phyloP scores from a whole-genome alignment of 2,888 invertebrate genomes.

The Chrysolina haemoptera region DNA sequence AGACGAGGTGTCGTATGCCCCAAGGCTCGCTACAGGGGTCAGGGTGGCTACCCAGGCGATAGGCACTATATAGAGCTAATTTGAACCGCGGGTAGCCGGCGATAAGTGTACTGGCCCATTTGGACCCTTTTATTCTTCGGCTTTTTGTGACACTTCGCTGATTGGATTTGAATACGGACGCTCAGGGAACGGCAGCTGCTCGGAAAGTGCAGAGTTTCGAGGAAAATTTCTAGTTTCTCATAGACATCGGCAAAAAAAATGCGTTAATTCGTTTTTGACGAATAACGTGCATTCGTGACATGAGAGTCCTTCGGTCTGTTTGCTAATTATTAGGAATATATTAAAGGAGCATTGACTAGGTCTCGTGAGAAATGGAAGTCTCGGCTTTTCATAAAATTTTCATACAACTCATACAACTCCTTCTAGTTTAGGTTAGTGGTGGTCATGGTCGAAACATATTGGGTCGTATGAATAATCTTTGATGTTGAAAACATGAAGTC shows the following conservation, averaged over 20 bases:
- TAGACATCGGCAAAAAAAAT: background rate
- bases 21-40: constrained; percentile 66
- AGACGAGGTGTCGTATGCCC: constrained; percentile 70
- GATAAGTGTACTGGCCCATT: constrained; percentile 66
- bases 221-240: constrained; percentile 13
- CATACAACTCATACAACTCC: too few relatives aligned
- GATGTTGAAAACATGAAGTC: too few relatives aligned
- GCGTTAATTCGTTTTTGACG: constrained; percentile 2
- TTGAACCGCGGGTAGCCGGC: constrained; percentile 70
- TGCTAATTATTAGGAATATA: too few relatives aligned
- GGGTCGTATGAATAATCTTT: too few relatives aligned
- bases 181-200: constrained; percentile 51
- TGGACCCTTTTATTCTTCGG: constrained; percentile 57
- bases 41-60: constrained; percentile 64
- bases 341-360: too few relatives aligned
- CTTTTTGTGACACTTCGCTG: constrained; percentile 66
- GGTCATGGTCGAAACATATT: too few relatives aligned
- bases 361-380: too few relatives aligned
- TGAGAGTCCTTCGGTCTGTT: background rate
- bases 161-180: constrained; percentile 68
- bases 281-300: background rate
- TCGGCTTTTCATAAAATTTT: too few relatives aligned
- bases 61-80: constrained; percentile 67
- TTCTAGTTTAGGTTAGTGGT: too few relatives aligned
- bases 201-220: constrained; percentile 19